phyloP scores from a whole-genome alignment of 2,888 invertebrate species.

The Aspidiotus rigidus region DNA sequence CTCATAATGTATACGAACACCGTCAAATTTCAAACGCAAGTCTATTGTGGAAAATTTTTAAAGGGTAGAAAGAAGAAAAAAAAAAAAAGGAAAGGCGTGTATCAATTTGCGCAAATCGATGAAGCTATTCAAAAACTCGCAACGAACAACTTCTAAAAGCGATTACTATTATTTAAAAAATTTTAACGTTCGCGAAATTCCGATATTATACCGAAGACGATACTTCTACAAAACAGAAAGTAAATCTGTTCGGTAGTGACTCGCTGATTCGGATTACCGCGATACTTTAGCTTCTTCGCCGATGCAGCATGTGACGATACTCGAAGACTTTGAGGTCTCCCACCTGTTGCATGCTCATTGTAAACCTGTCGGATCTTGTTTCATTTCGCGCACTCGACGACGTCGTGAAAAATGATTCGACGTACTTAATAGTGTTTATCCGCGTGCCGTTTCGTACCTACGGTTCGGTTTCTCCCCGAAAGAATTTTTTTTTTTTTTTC shows the following conservation, averaged over 20 bases:
- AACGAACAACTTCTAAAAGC: neutral
- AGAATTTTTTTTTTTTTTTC: too few relatives aligned
- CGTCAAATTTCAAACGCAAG: neutral
- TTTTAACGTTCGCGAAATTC: constrained; percentile 14
- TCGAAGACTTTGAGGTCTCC: constrained; percentile 23
- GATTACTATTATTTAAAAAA: neutral
- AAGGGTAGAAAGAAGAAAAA: neutral
- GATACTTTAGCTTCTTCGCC: constrained; percentile 10
- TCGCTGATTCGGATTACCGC: constrained; percentile 17
- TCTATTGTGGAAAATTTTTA: too few relatives aligned
- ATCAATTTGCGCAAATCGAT: neutral
- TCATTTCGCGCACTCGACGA: constrained; percentile 1
- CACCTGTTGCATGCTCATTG: constrained; percentile 13
- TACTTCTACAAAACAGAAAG: constrained; percentile 8
- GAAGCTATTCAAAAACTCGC: neutral
- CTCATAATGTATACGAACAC: constrained; percentile 12
- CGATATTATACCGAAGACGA: constrained; percentile 13
- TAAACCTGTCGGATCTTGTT: constrained; percentile 26
- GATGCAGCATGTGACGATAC: constrained; percentile 1
- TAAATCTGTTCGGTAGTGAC: constrained; percentile 17
- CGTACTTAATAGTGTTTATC: too few relatives aligned
- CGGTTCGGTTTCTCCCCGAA: too few relatives aligned
- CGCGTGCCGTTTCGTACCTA: too few relatives aligned
- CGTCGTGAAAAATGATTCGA: too few relatives aligned
- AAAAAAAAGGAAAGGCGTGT: neutral